Conservation (phyloP, 2,888 invertebrate species). For the Cantharis nigra region DNA sequence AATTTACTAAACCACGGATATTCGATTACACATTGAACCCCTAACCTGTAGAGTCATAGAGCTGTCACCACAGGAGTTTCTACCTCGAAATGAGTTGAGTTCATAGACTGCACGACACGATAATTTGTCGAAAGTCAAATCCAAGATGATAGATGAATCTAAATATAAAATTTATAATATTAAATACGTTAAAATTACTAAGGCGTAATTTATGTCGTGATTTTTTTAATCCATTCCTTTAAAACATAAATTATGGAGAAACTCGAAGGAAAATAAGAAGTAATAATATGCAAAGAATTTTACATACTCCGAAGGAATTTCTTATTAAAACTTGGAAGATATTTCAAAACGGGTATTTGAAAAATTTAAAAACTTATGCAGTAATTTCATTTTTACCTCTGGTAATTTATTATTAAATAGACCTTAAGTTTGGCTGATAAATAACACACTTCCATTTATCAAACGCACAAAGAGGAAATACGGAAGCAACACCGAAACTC, state of each 20-base stretch:
- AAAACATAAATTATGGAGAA: slow-evolving; percentile 19
- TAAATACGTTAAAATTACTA: slow-evolving; percentile 35
- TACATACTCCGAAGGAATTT: slow-evolving; percentile 13
- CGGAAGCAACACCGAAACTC: slow-evolving; percentile 21
- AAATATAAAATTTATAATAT: slow-evolving; percentile 32
- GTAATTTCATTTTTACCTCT: neutral
- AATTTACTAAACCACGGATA: neutral
- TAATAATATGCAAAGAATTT: slow-evolving; percentile 20
- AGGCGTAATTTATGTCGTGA: slow-evolving; percentile 22
- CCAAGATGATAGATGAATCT: slow-evolving; percentile 29
- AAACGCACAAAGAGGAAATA: slow-evolving; percentile 16
- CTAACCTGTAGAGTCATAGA: slow-evolving; percentile 28
- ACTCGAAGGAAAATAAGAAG: slow-evolving; percentile 10
- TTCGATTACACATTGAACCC: slow-evolving; percentile 12
- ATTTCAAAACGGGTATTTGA: slow-evolving; percentile 10
- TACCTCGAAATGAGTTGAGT: slow-evolving; percentile 26
- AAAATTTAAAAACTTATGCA: neutral
- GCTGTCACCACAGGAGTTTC: slow-evolving; percentile 33
- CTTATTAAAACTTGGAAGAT: slow-evolving; percentile 14
- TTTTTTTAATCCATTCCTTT: neutral
- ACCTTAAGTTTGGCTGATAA: slow-evolving; percentile 5
- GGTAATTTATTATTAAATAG: neutral
- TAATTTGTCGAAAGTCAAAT: slow-evolving; percentile 32
- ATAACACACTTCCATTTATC: slow-evolving; percentile 21
- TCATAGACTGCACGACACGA: slow-evolving; percentile 28